Base-by-base conservation (phyloP, 2,797 vertebrate genomes). In the Acridotheres tristis region DNA sequence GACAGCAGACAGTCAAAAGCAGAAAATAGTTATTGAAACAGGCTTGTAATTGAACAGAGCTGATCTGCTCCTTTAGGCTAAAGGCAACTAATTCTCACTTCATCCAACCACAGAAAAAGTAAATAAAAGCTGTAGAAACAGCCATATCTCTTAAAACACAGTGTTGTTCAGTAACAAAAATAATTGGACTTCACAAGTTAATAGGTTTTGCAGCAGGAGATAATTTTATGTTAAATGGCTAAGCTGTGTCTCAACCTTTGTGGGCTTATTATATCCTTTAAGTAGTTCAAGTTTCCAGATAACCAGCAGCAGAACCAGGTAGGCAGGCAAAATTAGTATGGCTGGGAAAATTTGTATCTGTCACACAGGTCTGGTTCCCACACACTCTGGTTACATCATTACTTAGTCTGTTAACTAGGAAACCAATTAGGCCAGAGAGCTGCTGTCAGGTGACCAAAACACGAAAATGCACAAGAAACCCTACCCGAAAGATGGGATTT, bases 381-480 rank as follows among this genome's bases (percentile, higher is more conserved):
- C 99, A 99, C 99, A 98, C 99, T 99, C 99, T 99, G 97, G 99
- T 99, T 99, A 99, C 99, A 99, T 99, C 99, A 99, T 99, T 99
- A 99, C 98, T 98, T 98, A 98, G 98, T 98, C 98, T 98, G 97
- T 97, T 96, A 98, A 98, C 96, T 87, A 96, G 96, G 98, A 98
- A 98, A 97, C 99, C 99, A 99, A 99, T 99, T 96, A 97, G 96
- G 96, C 88, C 94, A 93, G 72, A 63, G 96, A 97, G 96, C 96
- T 73, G 45, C 88, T 23, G 97, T 99, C 99, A 99, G 98, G 98
- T 99, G 99, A 99, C 98, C 97, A 97, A 97, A 98, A 98, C 98
- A 98, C 97, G 97, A 98, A 98, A 98, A 98, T 97, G 97, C 96
- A 96, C 92, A 97, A 98, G 99, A 99, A 99, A 99, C 98, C 96